Conservation (phyloP, 1,140 invertebrate species). For the Drosophila murphyi region DNA sequence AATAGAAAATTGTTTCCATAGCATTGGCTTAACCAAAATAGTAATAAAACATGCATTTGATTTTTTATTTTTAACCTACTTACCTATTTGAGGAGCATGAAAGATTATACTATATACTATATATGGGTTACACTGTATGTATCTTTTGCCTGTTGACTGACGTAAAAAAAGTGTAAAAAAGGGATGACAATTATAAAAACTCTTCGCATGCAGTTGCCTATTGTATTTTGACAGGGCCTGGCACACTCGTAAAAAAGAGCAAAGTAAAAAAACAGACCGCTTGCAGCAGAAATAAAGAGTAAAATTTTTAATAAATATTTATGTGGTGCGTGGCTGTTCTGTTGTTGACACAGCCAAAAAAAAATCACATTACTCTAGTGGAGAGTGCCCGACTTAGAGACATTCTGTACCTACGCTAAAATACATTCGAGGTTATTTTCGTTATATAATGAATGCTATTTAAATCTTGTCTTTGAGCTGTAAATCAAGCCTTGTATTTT, state of each 20-base stretch:
- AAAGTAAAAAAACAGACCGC: neutral
- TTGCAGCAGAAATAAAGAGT: constrained; percentile 20
- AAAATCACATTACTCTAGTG: neutral
- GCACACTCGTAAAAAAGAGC: constrained; percentile 6
- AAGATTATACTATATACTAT: too few species aligned
- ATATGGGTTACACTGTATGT: neutral
- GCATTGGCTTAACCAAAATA: too few species aligned
- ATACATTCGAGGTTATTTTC: too few species aligned
- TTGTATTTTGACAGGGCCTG: constrained; percentile 13
- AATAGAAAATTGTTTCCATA: too few species aligned
- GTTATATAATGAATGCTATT: too few species aligned
- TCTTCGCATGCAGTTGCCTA: neutral
- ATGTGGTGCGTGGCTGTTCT: constrained; percentile 30
- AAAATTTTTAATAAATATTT: constrained; percentile 72
- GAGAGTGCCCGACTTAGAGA: neutral
- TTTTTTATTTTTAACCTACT: neutral
- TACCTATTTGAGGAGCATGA: neutral
- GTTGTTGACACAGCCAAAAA: constrained; percentile 26
- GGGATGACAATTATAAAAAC: neutral
- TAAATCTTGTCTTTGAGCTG: too few species aligned
- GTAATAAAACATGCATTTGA: neutral
- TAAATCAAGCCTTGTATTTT: too few species aligned
- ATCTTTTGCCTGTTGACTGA: neutral
- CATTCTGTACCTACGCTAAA: neutral
- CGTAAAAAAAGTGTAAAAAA: neutral